Evolutionary conservation across 2,888 invertebrate genomes (phyloP).

Genomic region (Didymodactylos carnosus): DNA sequence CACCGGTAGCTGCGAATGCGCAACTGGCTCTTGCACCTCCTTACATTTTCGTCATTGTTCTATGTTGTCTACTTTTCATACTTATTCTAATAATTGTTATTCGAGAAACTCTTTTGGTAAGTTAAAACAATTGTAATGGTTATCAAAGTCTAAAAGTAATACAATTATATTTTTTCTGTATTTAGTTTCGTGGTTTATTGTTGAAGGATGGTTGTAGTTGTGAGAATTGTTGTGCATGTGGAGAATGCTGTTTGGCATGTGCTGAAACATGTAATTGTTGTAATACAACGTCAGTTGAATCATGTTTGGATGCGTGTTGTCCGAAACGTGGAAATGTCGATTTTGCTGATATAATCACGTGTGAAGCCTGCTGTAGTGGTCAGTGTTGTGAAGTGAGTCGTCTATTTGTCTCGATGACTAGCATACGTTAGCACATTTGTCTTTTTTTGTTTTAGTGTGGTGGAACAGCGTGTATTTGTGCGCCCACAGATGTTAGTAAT

Average conservation of each 20-base stretch:
- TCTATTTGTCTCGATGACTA: neutral
- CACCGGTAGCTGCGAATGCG: too few relatives aligned
- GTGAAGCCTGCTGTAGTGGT: neutral
- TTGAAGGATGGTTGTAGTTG: neutral
- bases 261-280: conserved; percentile 1
- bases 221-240: neutral
- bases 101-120: neutral
- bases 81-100: neutral
- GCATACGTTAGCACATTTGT: neutral
- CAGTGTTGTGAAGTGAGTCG: neutral
- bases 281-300: neutral
- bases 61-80: neutral
- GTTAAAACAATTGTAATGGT: too few relatives aligned
- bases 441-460: neutral
- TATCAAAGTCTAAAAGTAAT: too few relatives aligned
- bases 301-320: neutral
- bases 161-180: neutral
- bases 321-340: neutral
- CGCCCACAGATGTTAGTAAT: neutral
- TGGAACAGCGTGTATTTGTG: neutral
- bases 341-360: neutral
- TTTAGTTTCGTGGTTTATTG: neutral
- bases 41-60: neutral
- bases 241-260: neutral
- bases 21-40: neutral